Base-by-base conservation (phyloP, 2,113 vertebrate genomes). In the Leptosomus discolor region DNA sequence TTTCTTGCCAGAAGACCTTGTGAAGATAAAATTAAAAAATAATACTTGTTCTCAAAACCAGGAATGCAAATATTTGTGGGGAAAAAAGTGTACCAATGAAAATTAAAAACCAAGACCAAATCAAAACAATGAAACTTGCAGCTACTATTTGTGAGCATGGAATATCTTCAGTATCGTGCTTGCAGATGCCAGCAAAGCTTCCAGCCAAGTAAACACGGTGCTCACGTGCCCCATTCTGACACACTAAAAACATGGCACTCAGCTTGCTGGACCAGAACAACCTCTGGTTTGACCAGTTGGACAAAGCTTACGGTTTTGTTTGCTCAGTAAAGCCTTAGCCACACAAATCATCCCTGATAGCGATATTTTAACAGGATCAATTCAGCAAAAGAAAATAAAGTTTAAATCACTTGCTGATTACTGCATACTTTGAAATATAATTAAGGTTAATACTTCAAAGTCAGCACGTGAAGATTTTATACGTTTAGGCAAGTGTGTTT, bases 401-500 rank as follows among this genome's bases (percentile, higher is more conserved):
- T 77, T 84, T 60, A 54, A 89, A 77, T 87, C 64, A 9, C 65
- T 64, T 46, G 80, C 65, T 74, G 64, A 95, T 91, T 78, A 67
- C 73, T 36, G 64, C 76, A 24, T 17, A 14, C 78, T 88, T 58
- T 12, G 50, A 92, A 61, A 8, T 3, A 67, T 34, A 86, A 77
- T 80, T 90, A 77, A 86, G 41, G 73, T 32, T 77, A 94, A 65
- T 37, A 32, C 60, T 81, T 94, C 67, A 79, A 92, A 96, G 93
- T 43, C 77, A 87, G 73, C 53, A 26, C 51, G 77, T 51, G 5
- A 36, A 63, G 37, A 87, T 39, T 75, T 37, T 64, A 3, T 70
- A 39, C 54, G 6, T 75, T 75, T 43, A 60, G 46, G 27, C 36
- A 53, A 85, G 29, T 11, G 12, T 37, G 14, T 76, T 90, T 74